Percentiles rank a stretch among this genome's conserved stretches.
Evolutionary conservation across 2,113 vertebrate species (phyloP).

Genomic region (Cromileptes altivelis): DNA sequence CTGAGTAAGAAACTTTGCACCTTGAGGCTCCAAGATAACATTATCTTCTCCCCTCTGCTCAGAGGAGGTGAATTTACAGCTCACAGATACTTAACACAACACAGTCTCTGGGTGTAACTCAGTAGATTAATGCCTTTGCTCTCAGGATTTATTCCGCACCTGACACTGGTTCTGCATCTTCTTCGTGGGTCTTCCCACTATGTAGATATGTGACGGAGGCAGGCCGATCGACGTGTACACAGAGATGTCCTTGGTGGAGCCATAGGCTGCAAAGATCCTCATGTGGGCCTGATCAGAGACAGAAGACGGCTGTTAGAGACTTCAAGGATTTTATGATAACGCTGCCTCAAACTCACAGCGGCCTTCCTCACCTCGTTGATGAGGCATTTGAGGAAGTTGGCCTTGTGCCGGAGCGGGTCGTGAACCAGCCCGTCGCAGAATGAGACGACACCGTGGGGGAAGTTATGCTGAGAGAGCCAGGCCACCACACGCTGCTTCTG

Average conservation of each 20-base stretch:
- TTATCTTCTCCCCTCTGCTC: no score
- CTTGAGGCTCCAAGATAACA: no score
- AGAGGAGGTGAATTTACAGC: no score
- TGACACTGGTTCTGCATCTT: slow-evolving; percentile 97
- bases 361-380: slow-evolving; percentile 86
- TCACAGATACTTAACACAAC: no score
- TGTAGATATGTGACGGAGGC: slow-evolving; percentile 95
- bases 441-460: slow-evolving; percentile 96
- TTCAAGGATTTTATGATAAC: neutral
- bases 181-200: slow-evolving; percentile 95
- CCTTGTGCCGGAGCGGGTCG: slow-evolving; percentile 96
- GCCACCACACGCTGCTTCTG: slow-evolving; percentile 99
- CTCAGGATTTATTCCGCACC: slow-evolving; percentile 77
- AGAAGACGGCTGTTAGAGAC: neutral
- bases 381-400: slow-evolving; percentile 96
- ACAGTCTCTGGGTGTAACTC: neutral
- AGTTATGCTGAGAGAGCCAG: slow-evolving; percentile 99
- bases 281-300: slow-evolving; percentile 88
- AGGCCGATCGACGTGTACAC: slow-evolving; percentile 95
- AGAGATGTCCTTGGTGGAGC: slow-evolving; percentile 97
- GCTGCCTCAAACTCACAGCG: no score
- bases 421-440: slow-evolving; percentile 98
- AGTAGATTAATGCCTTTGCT: neutral
- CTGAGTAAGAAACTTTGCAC: no score
- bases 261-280: slow-evolving; percentile 94